Evolutionary conservation across 2,888 invertebrate species (phyloP), one percentile per base, ranked within the genome.

Genomic region (Agrenia bidenticulata): DNA sequence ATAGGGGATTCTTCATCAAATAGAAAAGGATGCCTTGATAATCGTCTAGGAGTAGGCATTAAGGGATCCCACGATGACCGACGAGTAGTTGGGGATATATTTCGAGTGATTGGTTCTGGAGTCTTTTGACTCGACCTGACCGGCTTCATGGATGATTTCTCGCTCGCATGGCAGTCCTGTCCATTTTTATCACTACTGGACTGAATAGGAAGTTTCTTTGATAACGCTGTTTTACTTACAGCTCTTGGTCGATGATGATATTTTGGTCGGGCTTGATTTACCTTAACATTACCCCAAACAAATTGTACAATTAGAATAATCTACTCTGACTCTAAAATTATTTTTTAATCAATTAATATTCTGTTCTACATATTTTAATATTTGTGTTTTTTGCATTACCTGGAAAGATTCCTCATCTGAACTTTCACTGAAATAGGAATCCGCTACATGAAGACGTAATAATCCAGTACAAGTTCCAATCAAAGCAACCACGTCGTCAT

Each of bases 401-500:
- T 76, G 68, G 27, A 74, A 72, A 27, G 69, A 64, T 76, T 89
- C 89, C 77, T 91, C 91, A 77, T 91, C 91, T 1, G 90, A 90
- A 65, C 90, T 90, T 78, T 91, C 91, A 1, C 90, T 90, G 77
- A 89, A 90, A 78, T 90, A 90, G 78, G 90, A 89, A 76, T 90
- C 89, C 0, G 94, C 92, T 56, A 94, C 93, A 77, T 92, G 91
- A 78, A 94, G 85, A 39, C 89, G 85, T 62, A 95, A 87, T 27
- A 89, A 84, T 1, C 92, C 92, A 23, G 88, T 87, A 13, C 93
- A 92, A 63, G 88, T 88, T 0, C 94, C 95, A 69, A 97, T 94
- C 61, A 95, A 82, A 70, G 90, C 85, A 1, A 95, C 96, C 1
- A 97, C 95, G 39, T 94, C 90, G 78, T 95, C 95, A 79, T 97